Evolutionary conservation across 2,113 vertebrate species (phyloP).

Genomic region (Corythoichthys intestinalis): DNA sequence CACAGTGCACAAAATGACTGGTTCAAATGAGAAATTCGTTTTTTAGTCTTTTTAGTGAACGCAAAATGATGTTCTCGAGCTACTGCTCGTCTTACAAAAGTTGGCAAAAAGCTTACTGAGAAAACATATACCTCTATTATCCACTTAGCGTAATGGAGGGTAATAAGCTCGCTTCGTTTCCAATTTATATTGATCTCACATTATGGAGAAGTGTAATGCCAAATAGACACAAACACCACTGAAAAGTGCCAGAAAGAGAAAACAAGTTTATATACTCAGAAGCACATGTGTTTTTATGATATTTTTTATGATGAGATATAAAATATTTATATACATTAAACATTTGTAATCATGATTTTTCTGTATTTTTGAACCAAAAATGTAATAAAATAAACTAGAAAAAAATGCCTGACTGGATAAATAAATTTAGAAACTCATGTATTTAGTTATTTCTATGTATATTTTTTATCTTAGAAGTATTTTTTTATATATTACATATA

Average conservation of each 20-base stretch:
- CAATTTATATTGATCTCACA: slow-evolving; percentile 1
- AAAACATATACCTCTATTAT: slow-evolving; percentile 29
- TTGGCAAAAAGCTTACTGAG: background rate
- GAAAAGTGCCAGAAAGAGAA: background rate
- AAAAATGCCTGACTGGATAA: no score
- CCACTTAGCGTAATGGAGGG: slow-evolving; percentile 31
- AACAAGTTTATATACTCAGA: background rate
- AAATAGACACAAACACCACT: slow-evolving; percentile 6
- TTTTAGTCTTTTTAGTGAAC: slow-evolving; percentile 11
- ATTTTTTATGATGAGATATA: background rate
- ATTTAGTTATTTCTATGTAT: no score
- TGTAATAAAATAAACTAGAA: no score
- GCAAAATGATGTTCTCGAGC: slow-evolving; percentile 34
- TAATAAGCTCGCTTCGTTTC: background rate
- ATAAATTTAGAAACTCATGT: no score
- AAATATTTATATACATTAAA: background rate
- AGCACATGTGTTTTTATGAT: background rate
- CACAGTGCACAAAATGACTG: background rate
- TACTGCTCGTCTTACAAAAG: slow-evolving; percentile 11
- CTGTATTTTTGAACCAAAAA: no score
- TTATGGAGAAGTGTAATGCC: background rate
- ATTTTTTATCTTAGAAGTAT: background rate
- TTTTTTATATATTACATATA: background rate
- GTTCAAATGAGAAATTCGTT: background rate
- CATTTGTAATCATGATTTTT: no score